These are phyloP conservation scores for Temnothorax unifasciatus DNA, from an alignment of 2,888 invertebrate species.

Conservation along the genomic window DNA sequence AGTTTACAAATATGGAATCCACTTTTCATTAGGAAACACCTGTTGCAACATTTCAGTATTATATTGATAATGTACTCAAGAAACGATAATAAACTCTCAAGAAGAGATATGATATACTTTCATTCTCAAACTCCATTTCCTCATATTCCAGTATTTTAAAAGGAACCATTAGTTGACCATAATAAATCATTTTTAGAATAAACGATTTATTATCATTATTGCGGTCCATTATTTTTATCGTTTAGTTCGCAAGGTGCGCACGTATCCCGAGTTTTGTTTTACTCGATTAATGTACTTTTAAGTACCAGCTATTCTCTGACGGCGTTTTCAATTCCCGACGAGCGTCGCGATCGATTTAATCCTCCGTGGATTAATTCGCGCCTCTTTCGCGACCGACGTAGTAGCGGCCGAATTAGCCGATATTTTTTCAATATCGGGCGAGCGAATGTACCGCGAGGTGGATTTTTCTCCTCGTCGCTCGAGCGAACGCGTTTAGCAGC, in stretches of 20 bases:
- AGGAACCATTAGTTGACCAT: background rate
- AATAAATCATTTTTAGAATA: background rate
- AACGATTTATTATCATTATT: background rate
- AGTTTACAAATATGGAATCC: background rate
- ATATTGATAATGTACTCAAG: background rate
- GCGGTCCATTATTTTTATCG: constrained; percentile 11
- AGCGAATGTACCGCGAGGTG: constrained; percentile 10
- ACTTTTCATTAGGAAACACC: background rate
- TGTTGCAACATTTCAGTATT: constrained; percentile 14
- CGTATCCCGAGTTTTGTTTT: background rate
- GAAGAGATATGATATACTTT: background rate
- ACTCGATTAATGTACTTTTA: constrained; percentile 30
- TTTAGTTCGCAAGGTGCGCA: background rate
- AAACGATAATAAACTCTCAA: background rate
- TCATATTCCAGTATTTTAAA: background rate
- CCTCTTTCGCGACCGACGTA: constrained; percentile 25
- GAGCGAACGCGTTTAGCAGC: constrained; percentile 57
- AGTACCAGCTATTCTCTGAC: constrained; percentile 16
- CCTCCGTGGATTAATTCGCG: constrained; percentile 50
- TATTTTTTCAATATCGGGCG: constrained; percentile 49
- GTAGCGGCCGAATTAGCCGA: constrained; percentile 49
- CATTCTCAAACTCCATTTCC: background rate
- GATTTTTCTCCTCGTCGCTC: constrained; percentile 40
- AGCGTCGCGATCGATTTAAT: constrained; percentile 51
- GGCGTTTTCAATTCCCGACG: constrained; percentile 37